A percentile compares a stretch with the other conserved stretches of the same genome.
phyloP scores from a whole-genome alignment of 2,113 vertebrate species.

The Formicarius rufipectus region DNA sequence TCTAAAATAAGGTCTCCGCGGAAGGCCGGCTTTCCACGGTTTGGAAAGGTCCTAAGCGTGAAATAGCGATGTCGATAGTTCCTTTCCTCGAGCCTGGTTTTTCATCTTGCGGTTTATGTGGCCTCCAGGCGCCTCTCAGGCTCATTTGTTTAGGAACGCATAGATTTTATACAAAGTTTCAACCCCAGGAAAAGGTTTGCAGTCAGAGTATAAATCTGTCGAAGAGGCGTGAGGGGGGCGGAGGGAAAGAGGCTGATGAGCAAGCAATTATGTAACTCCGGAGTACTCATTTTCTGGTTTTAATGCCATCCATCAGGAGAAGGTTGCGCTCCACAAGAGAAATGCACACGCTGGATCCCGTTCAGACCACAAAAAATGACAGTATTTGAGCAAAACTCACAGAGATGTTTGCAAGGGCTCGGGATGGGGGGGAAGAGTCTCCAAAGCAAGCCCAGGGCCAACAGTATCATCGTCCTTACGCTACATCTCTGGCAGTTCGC shows the following conservation, averaged over 20 bases:
- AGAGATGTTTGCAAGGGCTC: not conserved
- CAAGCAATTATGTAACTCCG: not conserved
- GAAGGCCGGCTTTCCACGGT: not conserved
- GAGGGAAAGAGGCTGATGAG: not conserved
- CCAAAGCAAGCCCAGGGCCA: not conserved
- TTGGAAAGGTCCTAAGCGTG: not conserved
- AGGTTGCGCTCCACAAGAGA: not conserved
- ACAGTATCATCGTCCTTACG: fast-evolving
- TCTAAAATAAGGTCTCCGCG: not conserved
- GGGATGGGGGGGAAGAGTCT: not conserved
- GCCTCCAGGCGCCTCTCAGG: no score
- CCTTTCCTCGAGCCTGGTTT: not conserved
- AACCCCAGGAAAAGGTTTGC: not conserved
- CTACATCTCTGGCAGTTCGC: not conserved
- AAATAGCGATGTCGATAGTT: not conserved
- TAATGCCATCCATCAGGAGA: not conserved
- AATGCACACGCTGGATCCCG: not conserved
- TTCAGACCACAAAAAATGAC: not conserved
- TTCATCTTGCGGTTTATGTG: fast-evolving
- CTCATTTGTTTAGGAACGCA: not conserved
- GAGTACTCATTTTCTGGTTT: not conserved
- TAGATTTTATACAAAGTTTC: not conserved
- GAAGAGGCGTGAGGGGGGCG: fast-evolving
- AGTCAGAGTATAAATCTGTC: not conserved
- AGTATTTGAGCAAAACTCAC: not conserved